Evolutionary conservation across 2,888 invertebrate species (phyloP).

Genomic region (Epiblema foenella): DNA sequence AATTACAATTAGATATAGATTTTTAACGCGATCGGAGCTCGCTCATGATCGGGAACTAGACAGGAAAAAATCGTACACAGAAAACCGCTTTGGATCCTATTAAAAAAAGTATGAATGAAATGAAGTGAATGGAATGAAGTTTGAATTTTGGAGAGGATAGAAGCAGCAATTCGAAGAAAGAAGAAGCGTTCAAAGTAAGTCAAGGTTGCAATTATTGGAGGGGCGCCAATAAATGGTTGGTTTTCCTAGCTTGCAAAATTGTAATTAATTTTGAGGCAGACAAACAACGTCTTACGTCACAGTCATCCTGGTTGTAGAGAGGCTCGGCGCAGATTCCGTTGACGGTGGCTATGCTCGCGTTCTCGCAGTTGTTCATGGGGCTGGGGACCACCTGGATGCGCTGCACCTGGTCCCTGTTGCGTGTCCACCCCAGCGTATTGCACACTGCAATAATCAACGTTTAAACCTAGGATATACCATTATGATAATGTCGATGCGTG

Average conservation of each 20-base stretch:
- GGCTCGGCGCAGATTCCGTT: slow-evolving; percentile 94
- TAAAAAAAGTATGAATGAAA: neutral
- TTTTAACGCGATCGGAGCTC: neutral
- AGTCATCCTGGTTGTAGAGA: slow-evolving; percentile 91
- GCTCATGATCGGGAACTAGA: neutral
- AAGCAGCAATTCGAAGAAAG: no score
- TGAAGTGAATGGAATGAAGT: neutral
- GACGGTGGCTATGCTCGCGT: slow-evolving; percentile 92
- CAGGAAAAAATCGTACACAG: neutral
- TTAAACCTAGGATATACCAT: neutral
- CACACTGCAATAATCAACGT: slow-evolving; percentile 79
- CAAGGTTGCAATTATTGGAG: neutral
- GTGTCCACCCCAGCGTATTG: slow-evolving; percentile 94
- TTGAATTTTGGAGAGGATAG: no score
- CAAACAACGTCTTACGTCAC: slow-evolving; percentile 90
- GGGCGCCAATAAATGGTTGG: neutral
- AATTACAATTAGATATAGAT: neutral
- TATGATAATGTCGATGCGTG: no score
- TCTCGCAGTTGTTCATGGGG: slow-evolving; percentile 93
- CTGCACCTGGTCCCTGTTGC: slow-evolving; percentile 92
- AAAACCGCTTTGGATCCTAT: neutral
- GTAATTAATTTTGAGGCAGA: neutral
- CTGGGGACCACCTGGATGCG: slow-evolving; percentile 91
- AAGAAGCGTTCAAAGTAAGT: no score
- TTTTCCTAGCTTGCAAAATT: neutral